Conservation (phyloP, 2,888 invertebrate species). For the Hydroisotoma schaefferi region DNA sequence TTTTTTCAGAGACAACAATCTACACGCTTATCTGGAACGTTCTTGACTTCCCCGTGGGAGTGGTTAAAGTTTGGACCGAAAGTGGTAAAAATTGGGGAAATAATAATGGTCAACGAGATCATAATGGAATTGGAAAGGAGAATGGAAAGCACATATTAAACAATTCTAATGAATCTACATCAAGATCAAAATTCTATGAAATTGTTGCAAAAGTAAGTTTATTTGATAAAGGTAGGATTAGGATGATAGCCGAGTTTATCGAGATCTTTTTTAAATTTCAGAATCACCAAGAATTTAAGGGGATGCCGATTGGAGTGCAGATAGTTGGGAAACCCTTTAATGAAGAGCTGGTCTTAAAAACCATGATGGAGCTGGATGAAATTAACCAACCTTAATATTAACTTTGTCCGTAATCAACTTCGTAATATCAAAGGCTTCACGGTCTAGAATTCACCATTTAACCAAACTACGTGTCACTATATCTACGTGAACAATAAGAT, state of each 20-base stretch:
- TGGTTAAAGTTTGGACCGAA: slow-evolving; percentile 27
- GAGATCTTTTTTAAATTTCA: no score
- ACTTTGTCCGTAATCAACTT: no score
- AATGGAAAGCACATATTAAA: not conserved
- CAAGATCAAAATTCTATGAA: not conserved
- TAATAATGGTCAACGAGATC: not conserved
- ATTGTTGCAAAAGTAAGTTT: not conserved
- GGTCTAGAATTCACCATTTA: no score
- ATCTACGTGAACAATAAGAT: no score
- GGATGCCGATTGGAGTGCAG: slow-evolving; percentile 53
- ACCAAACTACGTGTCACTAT: no score
- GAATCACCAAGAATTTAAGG: slow-evolving; percentile 46
- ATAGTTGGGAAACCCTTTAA: slow-evolving; percentile 52
- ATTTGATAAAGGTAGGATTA: not conserved
- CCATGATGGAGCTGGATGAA: slow-evolving; percentile 50
- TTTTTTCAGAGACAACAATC: not conserved
- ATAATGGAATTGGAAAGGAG: not conserved
- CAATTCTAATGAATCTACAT: not conserved
- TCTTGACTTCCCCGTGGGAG: slow-evolving; percentile 33
- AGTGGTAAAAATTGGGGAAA: slow-evolving; percentile 29
- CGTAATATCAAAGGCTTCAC: no score
- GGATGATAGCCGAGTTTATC: no score
- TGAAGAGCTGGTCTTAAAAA: slow-evolving; percentile 52
- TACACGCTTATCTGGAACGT: slow-evolving; percentile 36
- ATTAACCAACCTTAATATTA: slow-evolving; percentile 20